Evolutionary conservation across 1,140 invertebrate species (phyloP).

Genomic region (Phocides pigmalion): DNA sequence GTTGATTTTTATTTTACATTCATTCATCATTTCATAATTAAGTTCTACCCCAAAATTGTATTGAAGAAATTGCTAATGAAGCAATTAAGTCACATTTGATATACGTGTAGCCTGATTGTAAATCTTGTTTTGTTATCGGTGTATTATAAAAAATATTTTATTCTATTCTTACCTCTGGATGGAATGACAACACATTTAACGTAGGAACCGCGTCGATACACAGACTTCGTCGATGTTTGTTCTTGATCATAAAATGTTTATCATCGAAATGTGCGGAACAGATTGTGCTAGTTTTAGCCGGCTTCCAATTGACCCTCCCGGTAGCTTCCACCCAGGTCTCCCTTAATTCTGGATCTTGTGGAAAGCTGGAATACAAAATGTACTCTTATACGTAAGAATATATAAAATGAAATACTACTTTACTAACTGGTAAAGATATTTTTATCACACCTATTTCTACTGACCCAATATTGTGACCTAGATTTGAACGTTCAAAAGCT

Average conservation of each 20-base stretch:
- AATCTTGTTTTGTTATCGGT: too few species aligned
- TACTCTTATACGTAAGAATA: not conserved
- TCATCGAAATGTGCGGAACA: slow-evolving; percentile 22
- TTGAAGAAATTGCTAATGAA: too few species aligned
- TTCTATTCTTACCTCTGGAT: not conserved
- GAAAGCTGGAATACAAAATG: slow-evolving; percentile 19
- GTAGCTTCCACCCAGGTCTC: slow-evolving; percentile 19
- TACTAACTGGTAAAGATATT: too few species aligned
- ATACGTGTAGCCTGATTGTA: too few species aligned
- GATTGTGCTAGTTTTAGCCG: slow-evolving; percentile 13
- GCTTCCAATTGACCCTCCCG: slow-evolving; percentile 23
- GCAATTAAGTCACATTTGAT: too few species aligned
- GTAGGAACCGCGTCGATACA: slow-evolving; percentile 8
- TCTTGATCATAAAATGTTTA: slow-evolving; percentile 5
- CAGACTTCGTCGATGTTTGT: not conserved
- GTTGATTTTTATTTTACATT: too few species aligned
- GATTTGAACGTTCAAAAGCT: too few species aligned
- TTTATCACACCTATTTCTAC: too few species aligned
- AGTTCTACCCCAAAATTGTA: too few species aligned
- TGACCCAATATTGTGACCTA: too few species aligned
- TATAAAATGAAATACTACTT: not conserved
- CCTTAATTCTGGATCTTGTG: slow-evolving; percentile 11
- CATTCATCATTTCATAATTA: too few species aligned
- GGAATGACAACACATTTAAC: slow-evolving; percentile 9
- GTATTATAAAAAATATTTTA: too few species aligned